These are phyloP conservation scores for Spisula solida DNA, from an alignment of 2,888 invertebrate species.

Conservation along the genomic window DNA sequence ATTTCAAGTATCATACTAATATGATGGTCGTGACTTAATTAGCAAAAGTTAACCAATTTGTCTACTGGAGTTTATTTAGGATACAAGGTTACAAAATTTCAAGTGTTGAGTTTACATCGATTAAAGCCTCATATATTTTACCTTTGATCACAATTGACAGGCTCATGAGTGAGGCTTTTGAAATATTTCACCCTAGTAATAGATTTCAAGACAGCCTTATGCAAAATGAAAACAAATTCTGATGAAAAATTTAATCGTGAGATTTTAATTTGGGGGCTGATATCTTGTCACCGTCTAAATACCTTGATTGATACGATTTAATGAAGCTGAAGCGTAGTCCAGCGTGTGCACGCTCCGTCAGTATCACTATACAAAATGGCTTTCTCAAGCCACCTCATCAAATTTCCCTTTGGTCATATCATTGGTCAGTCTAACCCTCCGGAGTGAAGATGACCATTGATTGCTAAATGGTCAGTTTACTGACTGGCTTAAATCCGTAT, in stretches of 20 bases:
- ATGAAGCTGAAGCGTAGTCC: constrained; percentile 54
- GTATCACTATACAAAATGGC: not conserved
- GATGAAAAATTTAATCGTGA: constrained; percentile 22
- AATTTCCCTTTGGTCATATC: constrained; percentile 1
- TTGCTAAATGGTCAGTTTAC: constrained; percentile 64
- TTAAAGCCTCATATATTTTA: not conserved
- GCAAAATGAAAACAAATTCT: constrained; percentile 19
- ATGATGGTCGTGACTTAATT: constrained; percentile 20
- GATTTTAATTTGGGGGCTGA: constrained; percentile 50
- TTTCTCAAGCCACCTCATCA: constrained; percentile 18
- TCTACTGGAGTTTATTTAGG: constrained; percentile 16
- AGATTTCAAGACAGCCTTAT: constrained; percentile 1
- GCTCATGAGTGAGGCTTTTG: not conserved
- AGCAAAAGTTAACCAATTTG: constrained; percentile 41
- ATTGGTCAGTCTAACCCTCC: constrained; percentile 36
- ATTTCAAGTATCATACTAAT: constrained; percentile 41
- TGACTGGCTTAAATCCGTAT: constrained; percentile 44
- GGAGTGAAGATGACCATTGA: constrained; percentile 60
- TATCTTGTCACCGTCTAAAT: constrained; percentile 47
- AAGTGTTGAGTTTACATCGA: not conserved
- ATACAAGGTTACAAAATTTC: not conserved
- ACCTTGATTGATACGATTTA: constrained; percentile 54
- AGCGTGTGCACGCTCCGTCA: constrained; percentile 48
- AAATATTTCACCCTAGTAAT: not conserved
- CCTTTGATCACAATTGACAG: not conserved